Base-by-base conservation (phyloP, 2,113 vertebrate species). In the Galeopterus variegatus region DNA sequence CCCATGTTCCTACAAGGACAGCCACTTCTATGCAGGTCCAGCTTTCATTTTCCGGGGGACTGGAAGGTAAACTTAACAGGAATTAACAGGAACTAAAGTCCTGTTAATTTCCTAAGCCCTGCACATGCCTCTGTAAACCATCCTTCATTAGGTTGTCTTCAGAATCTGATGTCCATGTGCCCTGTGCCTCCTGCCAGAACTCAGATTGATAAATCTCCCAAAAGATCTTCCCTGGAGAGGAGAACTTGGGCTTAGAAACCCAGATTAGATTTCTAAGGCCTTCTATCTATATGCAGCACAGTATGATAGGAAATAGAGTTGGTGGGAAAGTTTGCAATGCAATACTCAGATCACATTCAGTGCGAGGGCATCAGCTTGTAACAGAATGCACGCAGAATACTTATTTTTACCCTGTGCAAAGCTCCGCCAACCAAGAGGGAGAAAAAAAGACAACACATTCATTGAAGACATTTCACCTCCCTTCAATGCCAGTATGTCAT, bases 331-430 rank as follows among this genome's bases (percentile, higher is more conserved):
- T 70, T 73, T 92, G 12, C 54, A 52, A 31, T 62, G 21, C 15
- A 64, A 72, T 33, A 67, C 33, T 2, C 48, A 94, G 48, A 87
- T 67, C 69, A 93, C 50, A 81, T 95, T 33, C 88, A 60, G 36
- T 18, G 31, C 1, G 31, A 97, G 75, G 41, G 64, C 50, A 97
- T 69, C 77, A 33, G 58, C 83, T 93, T 87, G 48, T 93, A 79
- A 77, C 48, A n/a, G 77, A 64, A 21, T 67, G 54, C 54, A 54
- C 28, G 14, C 15, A 82, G 95, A 89, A 95, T 82, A 54, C 14
- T 24, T 64, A 76, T 73, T 94, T 94, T 54, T 31, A 58, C 26
- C 26, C 73, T 28, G n/a, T 50, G n/a, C 64, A 88, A 87, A 90
- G 28, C 36, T 73, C 56, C 77, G 62, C 13, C 54, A 67, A 9